Evolutionary conservation across 1,140 invertebrate genomes (phyloP).

Genomic region (Colletes gigas): DNA sequence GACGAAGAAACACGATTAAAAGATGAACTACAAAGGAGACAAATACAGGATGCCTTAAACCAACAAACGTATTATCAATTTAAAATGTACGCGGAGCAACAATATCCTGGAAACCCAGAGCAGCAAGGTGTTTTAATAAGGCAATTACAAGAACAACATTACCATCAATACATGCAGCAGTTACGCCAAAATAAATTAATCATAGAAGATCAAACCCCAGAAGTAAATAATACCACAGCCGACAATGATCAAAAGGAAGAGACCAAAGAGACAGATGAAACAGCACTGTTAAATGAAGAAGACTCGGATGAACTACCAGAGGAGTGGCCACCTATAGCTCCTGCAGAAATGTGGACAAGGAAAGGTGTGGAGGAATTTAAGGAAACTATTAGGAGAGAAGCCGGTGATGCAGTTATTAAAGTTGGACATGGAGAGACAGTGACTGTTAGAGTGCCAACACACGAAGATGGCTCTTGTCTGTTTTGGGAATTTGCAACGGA

Average conservation of each 20-base stretch:
- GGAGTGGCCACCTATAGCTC: constrained; percentile 83
- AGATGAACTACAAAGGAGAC: constrained; percentile 85
- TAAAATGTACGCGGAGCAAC: constrained; percentile 96
- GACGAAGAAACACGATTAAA: constrained; percentile 83
- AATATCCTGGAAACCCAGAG: constrained; percentile 95
- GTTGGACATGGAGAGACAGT: constrained; percentile 98
- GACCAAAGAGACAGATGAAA: constrained; percentile 53
- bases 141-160: constrained; percentile 98
- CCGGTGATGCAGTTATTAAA: constrained; percentile 96
- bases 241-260: constrained; percentile 44
- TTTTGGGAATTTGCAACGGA: constrained; percentile 99
- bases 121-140: constrained; percentile 96
- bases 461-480: constrained; percentile 95
- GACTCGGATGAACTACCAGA: constrained; percentile 79
- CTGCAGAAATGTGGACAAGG: constrained; percentile 97
- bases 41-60: constrained; percentile 97
- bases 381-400: constrained; percentile 91
- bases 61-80: constrained; percentile 98
- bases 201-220: constrained; percentile 82
- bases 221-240: constrained; percentile 35
- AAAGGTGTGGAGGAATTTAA: constrained; percentile 96
- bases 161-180: constrained; percentile 98
- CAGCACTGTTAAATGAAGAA: constrained; percentile 61
- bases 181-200: constrained; percentile 86
- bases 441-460: constrained; percentile 98